Evolutionary conservation across 2,888 invertebrate genomes (phyloP).

Genomic region (Biston betularia): DNA sequence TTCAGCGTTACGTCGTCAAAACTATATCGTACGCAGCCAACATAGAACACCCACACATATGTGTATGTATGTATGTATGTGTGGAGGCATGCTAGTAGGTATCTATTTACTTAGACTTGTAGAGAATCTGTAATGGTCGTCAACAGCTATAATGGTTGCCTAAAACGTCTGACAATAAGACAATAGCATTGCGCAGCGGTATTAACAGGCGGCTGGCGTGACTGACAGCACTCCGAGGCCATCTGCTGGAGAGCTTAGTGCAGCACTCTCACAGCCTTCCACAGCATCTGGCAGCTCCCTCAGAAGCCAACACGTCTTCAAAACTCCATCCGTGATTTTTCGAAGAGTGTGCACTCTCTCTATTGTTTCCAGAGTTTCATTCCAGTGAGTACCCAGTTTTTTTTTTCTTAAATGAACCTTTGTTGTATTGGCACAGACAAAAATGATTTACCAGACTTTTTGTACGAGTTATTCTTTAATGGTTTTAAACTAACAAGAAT

Average conservation of each 20-base stretch:
- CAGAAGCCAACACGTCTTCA: neutral
- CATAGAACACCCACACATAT: neutral
- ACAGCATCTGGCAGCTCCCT: neutral
- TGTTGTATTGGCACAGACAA: too few species aligned
- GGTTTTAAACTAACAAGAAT: too few species aligned
- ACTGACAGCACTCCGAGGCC: neutral
- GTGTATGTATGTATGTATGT: neutral
- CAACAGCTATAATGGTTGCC: slow-evolving; percentile 10
- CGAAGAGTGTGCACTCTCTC: neutral
- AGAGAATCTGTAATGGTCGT: slow-evolving; percentile 13
- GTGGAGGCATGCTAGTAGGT: neutral
- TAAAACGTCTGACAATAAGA: slow-evolving; percentile 18
- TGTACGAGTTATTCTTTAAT: too few species aligned
- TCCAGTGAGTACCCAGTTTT: neutral
- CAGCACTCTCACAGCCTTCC: neutral
- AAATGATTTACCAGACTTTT: too few species aligned
- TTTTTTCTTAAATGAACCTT: neutral
- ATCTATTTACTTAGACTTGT: slow-evolving; percentile 6
- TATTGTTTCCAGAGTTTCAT: neutral
- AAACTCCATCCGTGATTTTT: neutral
- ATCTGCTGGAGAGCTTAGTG: neutral
- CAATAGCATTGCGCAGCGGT: slow-evolving; percentile 11
- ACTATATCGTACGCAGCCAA: neutral
- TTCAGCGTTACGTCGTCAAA: neutral
- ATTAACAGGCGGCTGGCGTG: neutral